Evolutionary conservation across 2,113 vertebrate genomes (phyloP).

Genomic region (Paratilapia polleni): DNA sequence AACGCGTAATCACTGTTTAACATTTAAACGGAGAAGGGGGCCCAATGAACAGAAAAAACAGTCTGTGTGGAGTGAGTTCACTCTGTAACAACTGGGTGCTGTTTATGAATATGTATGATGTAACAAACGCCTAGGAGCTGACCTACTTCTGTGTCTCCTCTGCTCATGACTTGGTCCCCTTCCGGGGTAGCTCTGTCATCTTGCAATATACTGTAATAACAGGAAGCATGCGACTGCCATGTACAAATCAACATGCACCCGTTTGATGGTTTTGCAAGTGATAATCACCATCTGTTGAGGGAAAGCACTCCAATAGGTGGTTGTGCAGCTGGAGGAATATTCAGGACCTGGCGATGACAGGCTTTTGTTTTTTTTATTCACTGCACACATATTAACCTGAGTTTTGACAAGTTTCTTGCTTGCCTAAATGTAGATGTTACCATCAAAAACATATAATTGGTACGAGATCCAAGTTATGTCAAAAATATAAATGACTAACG

Average conservation of each 20-base stretch:
- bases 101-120: conserved; percentile 79
- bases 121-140: conserved; percentile 76
- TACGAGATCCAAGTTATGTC: background rate
- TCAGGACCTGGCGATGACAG: background rate
- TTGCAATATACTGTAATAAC: conserved; percentile 76
- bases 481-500: conserved; percentile 9
- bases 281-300: conserved; percentile 43
- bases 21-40: conserved; percentile 60
- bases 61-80: conserved; percentile 59
- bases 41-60: conserved; percentile 64
- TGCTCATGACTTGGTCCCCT: conserved; percentile 72
- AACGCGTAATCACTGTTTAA: conserved; percentile 53
- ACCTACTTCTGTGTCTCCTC: conserved; percentile 76
- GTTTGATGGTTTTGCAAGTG: conserved; percentile 47
- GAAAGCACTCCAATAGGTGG: conserved; percentile 9
- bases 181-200: conserved; percentile 74
- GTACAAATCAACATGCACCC: conserved; percentile 61
- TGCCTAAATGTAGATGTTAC: conserved; percentile 7
- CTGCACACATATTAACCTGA: background rate
- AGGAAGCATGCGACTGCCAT: conserved; percentile 65
- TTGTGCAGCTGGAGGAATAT: conserved; percentile 9
- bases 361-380: background rate
- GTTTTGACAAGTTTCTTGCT: background rate
- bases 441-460: background rate
- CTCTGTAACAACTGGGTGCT: conserved; percentile 72